phyloP scores from a whole-genome alignment of 2,113 vertebrate genomes.

The Collichthys lucidus region DNA sequence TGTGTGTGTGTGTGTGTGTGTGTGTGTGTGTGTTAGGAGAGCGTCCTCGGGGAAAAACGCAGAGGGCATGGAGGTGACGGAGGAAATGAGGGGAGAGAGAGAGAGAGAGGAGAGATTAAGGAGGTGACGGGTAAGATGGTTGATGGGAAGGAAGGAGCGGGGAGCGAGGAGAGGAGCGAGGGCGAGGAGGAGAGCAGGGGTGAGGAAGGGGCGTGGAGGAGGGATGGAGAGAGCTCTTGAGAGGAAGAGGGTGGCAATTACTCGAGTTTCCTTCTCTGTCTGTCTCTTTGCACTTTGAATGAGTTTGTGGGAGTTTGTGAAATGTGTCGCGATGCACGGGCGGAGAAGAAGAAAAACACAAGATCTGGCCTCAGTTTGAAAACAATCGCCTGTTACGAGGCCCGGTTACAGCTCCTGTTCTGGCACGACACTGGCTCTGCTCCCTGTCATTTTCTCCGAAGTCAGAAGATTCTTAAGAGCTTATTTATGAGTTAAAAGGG shows the following conservation, averaged over 20 bases:
- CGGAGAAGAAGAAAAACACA: constrained; percentile 4
- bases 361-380: background rate
- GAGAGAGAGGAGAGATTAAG: constrained; percentile 58
- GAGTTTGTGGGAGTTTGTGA: constrained; percentile 17
- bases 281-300: constrained; percentile 56
- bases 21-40: constrained; percentile 45
- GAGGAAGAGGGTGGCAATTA: constrained; percentile 69
- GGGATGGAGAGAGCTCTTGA: constrained; percentile 71
- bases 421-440: too few relatives aligned
- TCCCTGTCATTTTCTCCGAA: too few relatives aligned
- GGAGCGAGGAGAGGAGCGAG: constrained; percentile 44
- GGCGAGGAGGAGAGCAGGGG: constrained; percentile 55
- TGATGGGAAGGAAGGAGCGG: constrained; percentile 70
- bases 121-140: constrained; percentile 65
- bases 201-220: constrained; percentile 65
- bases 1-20: constrained; percentile 33
- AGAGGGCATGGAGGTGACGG: constrained; percentile 51
- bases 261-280: constrained; percentile 51
- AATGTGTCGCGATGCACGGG: background rate
- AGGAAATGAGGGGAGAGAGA: constrained; percentile 59
- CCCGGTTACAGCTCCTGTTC: too few relatives aligned
- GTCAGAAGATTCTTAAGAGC: too few relatives aligned
- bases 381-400: too few relatives aligned
- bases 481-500: too few relatives aligned
- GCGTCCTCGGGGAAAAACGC: constrained; percentile 56